Conservation (phyloP, 2,113 vertebrate genomes). For the Bufo gargarizans region DNA sequence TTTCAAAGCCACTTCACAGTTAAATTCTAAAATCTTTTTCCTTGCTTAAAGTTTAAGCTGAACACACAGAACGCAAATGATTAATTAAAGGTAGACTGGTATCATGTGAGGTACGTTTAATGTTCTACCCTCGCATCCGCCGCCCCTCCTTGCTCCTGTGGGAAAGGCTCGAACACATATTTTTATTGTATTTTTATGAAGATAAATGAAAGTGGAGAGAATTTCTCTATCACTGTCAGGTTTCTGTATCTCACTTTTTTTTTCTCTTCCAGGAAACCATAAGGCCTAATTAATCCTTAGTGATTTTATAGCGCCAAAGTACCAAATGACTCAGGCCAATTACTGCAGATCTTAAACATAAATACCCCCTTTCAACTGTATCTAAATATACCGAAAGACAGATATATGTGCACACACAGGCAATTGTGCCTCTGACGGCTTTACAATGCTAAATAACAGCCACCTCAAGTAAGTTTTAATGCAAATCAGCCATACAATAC, state of each 20-base stretch:
- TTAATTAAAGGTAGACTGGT: slow-evolving; percentile 28
- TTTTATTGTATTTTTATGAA: slow-evolving; percentile 57
- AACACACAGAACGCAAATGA: slow-evolving; percentile 35
- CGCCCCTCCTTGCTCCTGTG: slow-evolving; percentile 20
- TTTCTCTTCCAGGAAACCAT: slow-evolving; percentile 52
- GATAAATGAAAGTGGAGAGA: slow-evolving; percentile 48
- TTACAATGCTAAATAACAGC: slow-evolving; percentile 28
- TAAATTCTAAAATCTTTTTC: background rate
- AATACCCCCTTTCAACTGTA: slow-evolving; percentile 51
- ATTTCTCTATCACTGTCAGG: slow-evolving; percentile 52
- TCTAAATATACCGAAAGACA: slow-evolving; percentile 50
- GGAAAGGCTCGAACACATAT: slow-evolving; percentile 49
- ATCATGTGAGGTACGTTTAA: slow-evolving; percentile 18
- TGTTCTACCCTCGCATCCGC: background rate
- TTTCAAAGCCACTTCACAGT: background rate
- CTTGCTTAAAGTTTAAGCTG: slow-evolving; percentile 5
- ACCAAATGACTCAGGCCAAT: slow-evolving; percentile 55
- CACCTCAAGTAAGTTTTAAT: slow-evolving; percentile 28
- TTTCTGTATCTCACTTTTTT: slow-evolving; percentile 45
- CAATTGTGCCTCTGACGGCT: slow-evolving; percentile 32
- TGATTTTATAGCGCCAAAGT: slow-evolving; percentile 53
- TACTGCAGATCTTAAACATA: slow-evolving; percentile 55
- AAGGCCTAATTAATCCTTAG: slow-evolving; percentile 56
- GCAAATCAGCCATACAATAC: slow-evolving; percentile 34
- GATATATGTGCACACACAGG: slow-evolving; percentile 26